Evolutionary conservation across 2,888 invertebrate species (phyloP).

Genomic region (Rapana venosa): DNA sequence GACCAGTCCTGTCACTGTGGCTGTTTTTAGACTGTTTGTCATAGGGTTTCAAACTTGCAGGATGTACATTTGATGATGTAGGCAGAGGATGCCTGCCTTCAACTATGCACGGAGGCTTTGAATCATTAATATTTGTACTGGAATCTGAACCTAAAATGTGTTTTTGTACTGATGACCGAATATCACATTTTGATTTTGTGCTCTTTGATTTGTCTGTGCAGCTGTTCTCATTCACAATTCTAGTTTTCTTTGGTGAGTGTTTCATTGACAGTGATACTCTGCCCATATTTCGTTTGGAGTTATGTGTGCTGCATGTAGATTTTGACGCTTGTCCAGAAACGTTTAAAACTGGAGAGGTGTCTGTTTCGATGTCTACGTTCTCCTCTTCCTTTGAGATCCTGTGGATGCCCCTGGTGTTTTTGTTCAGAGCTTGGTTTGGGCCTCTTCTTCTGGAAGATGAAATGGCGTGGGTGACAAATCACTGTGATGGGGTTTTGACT

Average conservation of each 20-base stretch:
- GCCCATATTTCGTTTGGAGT: background rate
- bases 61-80: background rate
- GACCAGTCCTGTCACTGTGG: background rate
- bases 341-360: background rate
- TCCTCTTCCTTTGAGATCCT: background rate
- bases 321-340: background rate
- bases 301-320: background rate
- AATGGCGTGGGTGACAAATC: background rate
- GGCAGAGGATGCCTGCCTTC: background rate
- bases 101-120: background rate
- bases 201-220: background rate
- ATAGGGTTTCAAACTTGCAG: background rate
- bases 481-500: background rate
- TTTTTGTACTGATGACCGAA: background rate
- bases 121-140: background rate
- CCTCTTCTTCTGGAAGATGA: background rate
- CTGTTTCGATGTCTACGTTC: slow-evolving; percentile 33
- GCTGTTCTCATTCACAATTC: background rate
- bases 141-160: background rate
- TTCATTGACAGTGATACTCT: background rate
- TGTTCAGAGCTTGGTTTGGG: background rate
- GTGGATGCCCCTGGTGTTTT: background rate
- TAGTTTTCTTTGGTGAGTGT: background rate
- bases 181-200: background rate
- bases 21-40: background rate